A percentile compares a stretch with the other conserved stretches of the same genome.
phyloP scores from a whole-genome alignment of 2,113 vertebrate genomes.

The Theristicus caerulescens region DNA sequence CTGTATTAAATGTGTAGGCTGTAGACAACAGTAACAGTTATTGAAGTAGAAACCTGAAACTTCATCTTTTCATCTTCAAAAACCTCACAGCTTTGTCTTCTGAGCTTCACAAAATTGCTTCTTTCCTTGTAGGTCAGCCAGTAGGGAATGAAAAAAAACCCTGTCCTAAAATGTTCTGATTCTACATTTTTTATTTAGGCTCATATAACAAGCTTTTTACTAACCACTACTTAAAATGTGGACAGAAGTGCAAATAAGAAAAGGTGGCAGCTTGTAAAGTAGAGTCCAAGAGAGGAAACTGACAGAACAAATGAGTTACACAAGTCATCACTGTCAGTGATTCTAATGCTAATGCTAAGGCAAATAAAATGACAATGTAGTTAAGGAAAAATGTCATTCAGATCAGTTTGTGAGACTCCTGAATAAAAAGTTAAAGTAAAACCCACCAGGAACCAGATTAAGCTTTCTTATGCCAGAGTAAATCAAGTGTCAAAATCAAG shows the following conservation, averaged over 20 bases:
- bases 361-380: background rate
- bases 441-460: background rate
- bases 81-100: background rate
- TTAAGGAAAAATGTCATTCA: background rate
- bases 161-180: rapidly evolving
- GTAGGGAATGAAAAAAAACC: background rate
- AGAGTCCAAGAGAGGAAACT: background rate
- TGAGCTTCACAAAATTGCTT: background rate
- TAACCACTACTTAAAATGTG: background rate
- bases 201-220: background rate
- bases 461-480: background rate
- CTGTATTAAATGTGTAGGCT: background rate
- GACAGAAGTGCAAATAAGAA: background rate
- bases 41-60: background rate
- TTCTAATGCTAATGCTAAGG: background rate
- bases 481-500: background rate
- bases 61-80: background rate
- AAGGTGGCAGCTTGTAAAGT: background rate
- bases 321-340: background rate
- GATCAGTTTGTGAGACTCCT: background rate
- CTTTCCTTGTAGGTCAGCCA: background rate
- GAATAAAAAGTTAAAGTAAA: background rate
- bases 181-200: background rate
- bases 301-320: background rate
- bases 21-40: background rate